Conservation (phyloP, 2,888 invertebrate genomes). For the Eucera pruinosa region DNA sequence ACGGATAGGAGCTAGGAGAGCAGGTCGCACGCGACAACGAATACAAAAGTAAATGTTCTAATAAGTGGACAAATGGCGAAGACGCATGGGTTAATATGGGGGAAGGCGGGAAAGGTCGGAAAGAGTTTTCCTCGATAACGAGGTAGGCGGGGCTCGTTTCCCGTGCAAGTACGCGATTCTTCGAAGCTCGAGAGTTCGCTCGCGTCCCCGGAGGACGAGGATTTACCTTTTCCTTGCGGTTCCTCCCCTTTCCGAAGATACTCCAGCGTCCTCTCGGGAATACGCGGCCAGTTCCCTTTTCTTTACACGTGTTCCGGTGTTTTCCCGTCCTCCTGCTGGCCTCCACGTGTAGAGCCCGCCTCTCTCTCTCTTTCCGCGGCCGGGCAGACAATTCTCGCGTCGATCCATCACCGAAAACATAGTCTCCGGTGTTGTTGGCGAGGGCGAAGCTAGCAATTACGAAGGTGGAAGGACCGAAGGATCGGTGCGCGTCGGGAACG, state of each 20-base stretch:
- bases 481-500: conserved; percentile 50
- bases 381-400: conserved; percentile 15
- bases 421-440: background rate
- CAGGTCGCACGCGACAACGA: too few relatives aligned
- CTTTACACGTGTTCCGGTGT: conserved; percentile 26
- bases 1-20: too few relatives aligned
- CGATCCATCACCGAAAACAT: conserved; percentile 27
- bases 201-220: conserved; percentile 31
- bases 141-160: conserved; percentile 64
- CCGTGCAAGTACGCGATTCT: conserved; percentile 8
- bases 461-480: conserved; percentile 20
- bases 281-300: background rate
- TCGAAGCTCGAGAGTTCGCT: too few relatives aligned
- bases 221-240: conserved; percentile 8
- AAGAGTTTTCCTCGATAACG: conserved; percentile 46
- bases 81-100: too few relatives aligned
- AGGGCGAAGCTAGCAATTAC: conserved; percentile 54
- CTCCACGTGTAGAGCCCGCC: background rate
- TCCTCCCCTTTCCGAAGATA: background rate
- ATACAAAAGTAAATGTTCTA: too few relatives aligned
- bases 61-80: too few relatives aligned
- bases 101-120: too few relatives aligned
- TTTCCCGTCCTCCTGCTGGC: background rate
- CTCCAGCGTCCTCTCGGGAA: conserved; percentile 11
- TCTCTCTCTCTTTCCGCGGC: background rate